Evolutionary conservation across 1,140 invertebrate genomes (phyloP).

Genomic region (Scaptodrosophila lebanonensis): DNA sequence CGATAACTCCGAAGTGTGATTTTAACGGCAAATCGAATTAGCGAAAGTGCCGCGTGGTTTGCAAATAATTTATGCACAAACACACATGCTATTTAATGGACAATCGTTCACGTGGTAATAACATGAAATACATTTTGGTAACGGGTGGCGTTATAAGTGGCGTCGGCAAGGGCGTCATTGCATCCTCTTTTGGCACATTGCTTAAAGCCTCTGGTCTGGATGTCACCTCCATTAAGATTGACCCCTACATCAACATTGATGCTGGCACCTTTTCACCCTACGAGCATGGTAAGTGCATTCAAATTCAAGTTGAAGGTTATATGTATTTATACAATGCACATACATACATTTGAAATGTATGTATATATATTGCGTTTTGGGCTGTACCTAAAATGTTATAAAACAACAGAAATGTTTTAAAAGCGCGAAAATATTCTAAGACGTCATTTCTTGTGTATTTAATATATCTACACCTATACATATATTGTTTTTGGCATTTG

Average conservation of each 20-base stretch:
- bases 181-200: slow-evolving; percentile 96
- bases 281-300: slow-evolving; percentile 90
- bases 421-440: too few relatives aligned
- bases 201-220: slow-evolving; percentile 94
- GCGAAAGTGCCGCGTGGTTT: neutral
- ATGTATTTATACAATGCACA: too few relatives aligned
- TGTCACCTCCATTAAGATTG: slow-evolving; percentile 99
- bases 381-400: too few relatives aligned
- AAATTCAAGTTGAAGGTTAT: too few relatives aligned
- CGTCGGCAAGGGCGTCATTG: slow-evolving; percentile 98
- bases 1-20: too few relatives aligned
- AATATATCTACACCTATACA: too few relatives aligned
- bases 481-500: too few relatives aligned
- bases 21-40: neutral
- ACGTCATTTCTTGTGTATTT: too few relatives aligned
- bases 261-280: slow-evolving; percentile 99
- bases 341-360: too few relatives aligned
- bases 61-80: neutral
- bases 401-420: too few relatives aligned
- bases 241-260: slow-evolving; percentile 99
- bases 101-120: neutral
- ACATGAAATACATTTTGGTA: slow-evolving; percentile 92
- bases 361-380: too few relatives aligned
- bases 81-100: slow-evolving; percentile 9
- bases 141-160: slow-evolving; percentile 99